These are phyloP conservation scores for Galleria mellonella DNA, from an alignment of 1,140 invertebrate genomes.

Conservation along the genomic window DNA sequence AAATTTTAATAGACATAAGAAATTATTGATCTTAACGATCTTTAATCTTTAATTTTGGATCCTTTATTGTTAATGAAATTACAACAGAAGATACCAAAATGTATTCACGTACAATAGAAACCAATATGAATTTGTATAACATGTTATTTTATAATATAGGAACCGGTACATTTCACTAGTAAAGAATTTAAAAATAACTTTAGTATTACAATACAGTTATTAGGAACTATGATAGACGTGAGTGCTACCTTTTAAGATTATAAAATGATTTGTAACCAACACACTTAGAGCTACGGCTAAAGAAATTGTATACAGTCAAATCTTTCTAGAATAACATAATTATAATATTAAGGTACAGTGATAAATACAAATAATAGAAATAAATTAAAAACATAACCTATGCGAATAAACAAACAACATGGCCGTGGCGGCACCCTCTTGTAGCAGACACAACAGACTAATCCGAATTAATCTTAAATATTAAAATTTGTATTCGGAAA, in stretches of 20 bases:
- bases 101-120: not conserved
- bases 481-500: constrained; percentile 74
- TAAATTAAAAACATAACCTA: constrained; percentile 31
- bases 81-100: no score
- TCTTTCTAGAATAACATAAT: constrained; percentile 48
- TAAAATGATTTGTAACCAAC: constrained; percentile 61
- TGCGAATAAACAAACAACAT: constrained; percentile 63
- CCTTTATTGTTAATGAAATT: no score
- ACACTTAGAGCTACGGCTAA: constrained; percentile 55
- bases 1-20: no score
- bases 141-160: constrained; percentile 65
- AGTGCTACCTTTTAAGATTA: constrained; percentile 50
- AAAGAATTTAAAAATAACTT: constrained; percentile 69
- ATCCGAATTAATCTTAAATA: constrained; percentile 73
- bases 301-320: constrained; percentile 47
- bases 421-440: constrained; percentile 56
- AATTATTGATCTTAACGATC: no score
- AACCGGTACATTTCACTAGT: constrained; percentile 71
- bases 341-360: constrained; percentile 39
- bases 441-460: constrained; percentile 68
- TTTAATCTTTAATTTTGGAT: no score
- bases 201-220: constrained; percentile 68
- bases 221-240: constrained; percentile 72
- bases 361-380: constrained; percentile 41
- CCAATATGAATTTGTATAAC: constrained; percentile 33